Conservation (phyloP, 2,888 invertebrate species). For the Melinaea marsaeus region DNA sequence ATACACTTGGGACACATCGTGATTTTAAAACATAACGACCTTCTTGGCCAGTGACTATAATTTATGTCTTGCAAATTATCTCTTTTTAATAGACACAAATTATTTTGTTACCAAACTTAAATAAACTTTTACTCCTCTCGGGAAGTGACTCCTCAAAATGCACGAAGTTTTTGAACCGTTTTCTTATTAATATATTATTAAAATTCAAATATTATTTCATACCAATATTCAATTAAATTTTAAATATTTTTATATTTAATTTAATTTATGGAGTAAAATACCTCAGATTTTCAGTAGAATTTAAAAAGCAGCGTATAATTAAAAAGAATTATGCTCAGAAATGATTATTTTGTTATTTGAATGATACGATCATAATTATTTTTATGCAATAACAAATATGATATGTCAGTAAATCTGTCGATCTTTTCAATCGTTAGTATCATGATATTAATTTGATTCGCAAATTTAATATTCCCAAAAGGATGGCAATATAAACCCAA, state of each 20-base stretch:
- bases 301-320: too few relatives aligned
- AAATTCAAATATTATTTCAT: neutral
- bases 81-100: neutral
- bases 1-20: too few relatives aligned
- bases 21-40: too few relatives aligned
- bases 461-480: too few relatives aligned
- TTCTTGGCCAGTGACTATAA: too few relatives aligned
- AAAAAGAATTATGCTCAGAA: too few relatives aligned
- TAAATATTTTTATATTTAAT: neutral
- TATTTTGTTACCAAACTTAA: slow-evolving; percentile 4
- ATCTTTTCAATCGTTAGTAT: too few relatives aligned
- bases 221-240: neutral
- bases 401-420: too few relatives aligned
- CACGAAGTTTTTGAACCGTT: slow-evolving; percentile 15
- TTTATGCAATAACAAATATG: too few relatives aligned
- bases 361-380: too few relatives aligned
- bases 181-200: slow-evolving; percentile 15
- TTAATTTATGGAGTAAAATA: neutral
- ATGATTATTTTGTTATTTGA: too few relatives aligned
- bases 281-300: neutral
- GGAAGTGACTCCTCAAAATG: neutral
- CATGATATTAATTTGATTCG: too few relatives aligned
- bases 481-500: slow-evolving; percentile 11
- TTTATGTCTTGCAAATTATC: neutral
- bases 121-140: slow-evolving; percentile 1